Base-by-base conservation (phyloP, 2,888 invertebrate species). In the Lydus trimaculatus region DNA sequence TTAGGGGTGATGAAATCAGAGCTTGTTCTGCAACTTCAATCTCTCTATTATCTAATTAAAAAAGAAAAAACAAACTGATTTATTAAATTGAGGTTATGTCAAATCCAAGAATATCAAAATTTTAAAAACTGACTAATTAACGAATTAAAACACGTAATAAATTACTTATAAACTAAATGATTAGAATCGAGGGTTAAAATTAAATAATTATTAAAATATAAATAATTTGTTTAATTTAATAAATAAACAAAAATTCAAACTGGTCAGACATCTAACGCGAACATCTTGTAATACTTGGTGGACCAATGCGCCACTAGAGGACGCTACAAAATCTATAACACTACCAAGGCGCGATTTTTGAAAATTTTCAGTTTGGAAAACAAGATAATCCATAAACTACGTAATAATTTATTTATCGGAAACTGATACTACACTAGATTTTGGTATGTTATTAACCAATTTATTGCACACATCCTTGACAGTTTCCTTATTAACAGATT, bases 401-500 rank as follows among this genome's bases (percentile, higher is more conserved):
- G n/a, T n/a, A n/a, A n/a, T n/a, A n/a, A 13, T 58, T 58, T 58
- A 48, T 63, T 63, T 25, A n/a, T 63, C 48, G 20, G 20, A 20
- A 48, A 70, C 61, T 31, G 64, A 58, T 23, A 82, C 80, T 61
- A 84, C 72, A 72, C 62, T 74, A 31, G 78, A 76, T 64, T 76
- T 68, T 15, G 84, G 84, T 17, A 83, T 69, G 62, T 81, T 75
- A 70, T 82, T 77, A 67, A 84, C 77, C 72, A 88, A 83, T 79
- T 81, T 85, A 20, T 80, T 75, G 75, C 82, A 84, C 1, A 87
- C 88, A 67, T 74, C 75, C 23, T 74, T 77, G 6, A 84, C 84
- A 39, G 82, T 79, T 17, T 77, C 69, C 74, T 84, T 79, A 71
- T 78, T 79, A 17, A 80, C 81, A 31, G 88, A 87, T 72, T 88